These are phyloP conservation scores for Scaptomyza pallida DNA, from an alignment of 1,140 invertebrate genomes.

Conservation along the genomic window DNA sequence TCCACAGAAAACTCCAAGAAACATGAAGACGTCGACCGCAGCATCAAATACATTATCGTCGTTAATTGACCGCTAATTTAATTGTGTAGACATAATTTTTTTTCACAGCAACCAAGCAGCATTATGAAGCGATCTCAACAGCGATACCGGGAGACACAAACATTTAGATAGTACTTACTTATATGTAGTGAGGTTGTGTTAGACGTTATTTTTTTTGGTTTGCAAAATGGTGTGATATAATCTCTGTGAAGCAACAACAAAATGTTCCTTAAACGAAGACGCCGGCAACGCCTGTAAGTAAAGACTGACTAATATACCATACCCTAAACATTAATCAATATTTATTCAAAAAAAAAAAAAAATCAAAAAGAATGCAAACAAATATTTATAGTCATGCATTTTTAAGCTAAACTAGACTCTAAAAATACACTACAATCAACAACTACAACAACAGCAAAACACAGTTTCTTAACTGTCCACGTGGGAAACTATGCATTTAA, in stretches of 20 bases:
- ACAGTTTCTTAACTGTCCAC: constrained; percentile 14
- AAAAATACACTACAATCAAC: constrained; percentile 23
- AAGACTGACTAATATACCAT: constrained; percentile 52
- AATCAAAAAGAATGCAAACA: constrained; percentile 7
- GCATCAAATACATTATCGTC: constrained; percentile 8
- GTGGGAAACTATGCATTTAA: constrained; percentile 11
- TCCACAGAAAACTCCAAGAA: constrained; percentile 10
- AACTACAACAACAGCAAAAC: constrained; percentile 19
- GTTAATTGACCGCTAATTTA: constrained; percentile 55
- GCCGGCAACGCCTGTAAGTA: constrained; percentile 75
- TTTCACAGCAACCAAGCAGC: constrained; percentile 67
- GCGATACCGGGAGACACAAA: constrained; percentile 55
- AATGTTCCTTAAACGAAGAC: constrained; percentile 75
- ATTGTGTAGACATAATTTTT: constrained; percentile 76
- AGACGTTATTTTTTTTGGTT: constrained; percentile 35
- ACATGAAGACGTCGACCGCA: constrained; percentile 19
- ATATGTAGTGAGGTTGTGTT: constrained; percentile 56
- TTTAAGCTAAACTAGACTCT: constrained; percentile 48
- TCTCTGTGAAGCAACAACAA: constrained; percentile 57
- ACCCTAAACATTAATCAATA: constrained; percentile 23
- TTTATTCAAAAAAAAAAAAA: constrained; percentile 30
- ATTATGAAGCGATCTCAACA: constrained; percentile 48
- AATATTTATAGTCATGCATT: constrained; percentile 35
- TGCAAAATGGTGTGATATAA: constrained; percentile 54
- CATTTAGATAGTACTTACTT: constrained; percentile 68